Base-by-base conservation (phyloP, 2,888 invertebrate genomes). In the Volucella bombylans region DNA sequence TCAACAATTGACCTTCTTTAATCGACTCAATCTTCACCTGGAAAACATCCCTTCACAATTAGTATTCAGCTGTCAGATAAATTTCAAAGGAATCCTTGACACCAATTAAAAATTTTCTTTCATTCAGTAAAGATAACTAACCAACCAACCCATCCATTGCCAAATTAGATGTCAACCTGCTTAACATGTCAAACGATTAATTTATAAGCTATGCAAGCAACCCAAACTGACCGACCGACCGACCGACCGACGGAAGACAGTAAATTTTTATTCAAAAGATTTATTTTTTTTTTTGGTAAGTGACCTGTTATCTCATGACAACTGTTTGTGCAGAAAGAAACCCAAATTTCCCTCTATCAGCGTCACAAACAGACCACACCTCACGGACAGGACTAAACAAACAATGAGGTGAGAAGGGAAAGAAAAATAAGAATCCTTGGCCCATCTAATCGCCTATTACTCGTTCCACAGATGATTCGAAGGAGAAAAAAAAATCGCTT, bases 361-460 rank as follows among this genome's bases (percentile, higher is more conserved):
- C 55, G 45, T 55, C 68, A 54, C n/a, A 11, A 52, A 45, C 57
- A 71, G 50, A 57, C 41, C 31, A 64, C 31, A 57, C 50, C 23
- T 55, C 15, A 64, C 15, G 12, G 57, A 61, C 59, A 23, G 41
- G 38, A 59, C 67, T 64, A 67, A 67, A 79, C 55, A 65, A 59
- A 72, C 31, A 80, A 62, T 59, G 59, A 61, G 43, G 41, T n/a
- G 23, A 23, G 14, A 43, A n/a, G 3, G 38, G 23, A 41, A 50
- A 41, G 14, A 57, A 71, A 23, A 31, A 31, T 31, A 31, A 31
- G 31, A 31, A 39, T 18, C 54, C 57, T 61, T 65, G 49, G 50
- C 57, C 50, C 57, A 79, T 52, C 65, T 67, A 79, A 73, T 79
- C 73, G 54, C 23, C 67, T 41, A 71, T 59, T 49, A 69, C 31